Conservation (phyloP, 2,797 vertebrate genomes). For the Poeciliopsis gracilis region DNA sequence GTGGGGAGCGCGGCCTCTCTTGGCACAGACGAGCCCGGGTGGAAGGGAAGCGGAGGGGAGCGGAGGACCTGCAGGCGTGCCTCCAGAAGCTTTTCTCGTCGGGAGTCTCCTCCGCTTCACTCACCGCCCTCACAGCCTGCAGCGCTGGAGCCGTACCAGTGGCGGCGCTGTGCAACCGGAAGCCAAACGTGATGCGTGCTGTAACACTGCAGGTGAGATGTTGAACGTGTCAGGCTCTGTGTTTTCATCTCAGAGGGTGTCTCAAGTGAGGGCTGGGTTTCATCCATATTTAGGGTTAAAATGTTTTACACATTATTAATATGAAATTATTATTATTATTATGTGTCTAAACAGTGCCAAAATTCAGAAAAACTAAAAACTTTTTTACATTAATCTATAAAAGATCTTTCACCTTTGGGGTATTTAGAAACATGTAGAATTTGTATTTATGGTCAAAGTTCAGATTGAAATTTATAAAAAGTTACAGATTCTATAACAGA, state of each 20-base stretch:
- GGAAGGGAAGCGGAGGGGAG: slow-evolving; percentile 85
- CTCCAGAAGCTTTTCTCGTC: slow-evolving; percentile 83
- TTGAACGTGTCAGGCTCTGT: background rate
- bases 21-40: slow-evolving; percentile 89
- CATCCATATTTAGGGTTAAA: background rate
- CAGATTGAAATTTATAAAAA: background rate
- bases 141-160: slow-evolving; percentile 94
- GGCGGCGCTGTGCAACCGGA: slow-evolving; percentile 89
- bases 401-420: background rate
- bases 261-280: background rate
- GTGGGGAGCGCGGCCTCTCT: slow-evolving; percentile 89
- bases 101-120: slow-evolving; percentile 86
- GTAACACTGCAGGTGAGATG: slow-evolving; percentile 87
- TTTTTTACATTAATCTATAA: background rate
- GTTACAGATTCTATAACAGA: background rate
- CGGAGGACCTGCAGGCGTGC: slow-evolving; percentile 90
- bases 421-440: background rate
- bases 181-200: slow-evolving; percentile 84
- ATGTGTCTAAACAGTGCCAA: background rate
- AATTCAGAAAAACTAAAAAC: background rate
- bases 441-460: background rate
- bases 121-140: slow-evolving; percentile 84
- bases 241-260: background rate
- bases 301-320: background rate
- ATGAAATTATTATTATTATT: no score